phyloP scores from a whole-genome alignment of 2,113 vertebrate species.

The Hippopotamus amphibius region DNA sequence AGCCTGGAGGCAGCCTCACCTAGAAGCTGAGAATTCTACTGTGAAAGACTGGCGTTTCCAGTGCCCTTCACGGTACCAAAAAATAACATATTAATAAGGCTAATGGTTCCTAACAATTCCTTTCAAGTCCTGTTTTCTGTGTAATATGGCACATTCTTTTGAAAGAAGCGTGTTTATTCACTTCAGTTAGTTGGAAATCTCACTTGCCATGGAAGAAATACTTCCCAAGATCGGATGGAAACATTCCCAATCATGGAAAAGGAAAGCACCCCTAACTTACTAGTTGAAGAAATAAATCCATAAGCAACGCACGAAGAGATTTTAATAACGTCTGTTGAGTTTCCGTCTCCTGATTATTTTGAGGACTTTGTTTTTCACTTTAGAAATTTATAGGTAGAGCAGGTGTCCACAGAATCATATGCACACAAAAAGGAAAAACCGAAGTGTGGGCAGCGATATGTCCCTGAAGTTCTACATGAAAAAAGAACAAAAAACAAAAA shows the following conservation, averaged over 20 bases:
- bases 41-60: background rate
- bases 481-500: background rate
- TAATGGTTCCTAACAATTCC: slow-evolving; percentile 40
- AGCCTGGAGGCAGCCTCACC: slow-evolving; percentile 69
- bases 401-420: background rate
- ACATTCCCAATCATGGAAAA: background rate
- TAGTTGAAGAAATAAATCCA: background rate
- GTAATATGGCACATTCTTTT: slow-evolving; percentile 60
- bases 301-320: background rate
- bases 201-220: background rate
- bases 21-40: slow-evolving; percentile 50
- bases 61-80: slow-evolving; percentile 63
- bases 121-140: slow-evolving; percentile 63
- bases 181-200: slow-evolving; percentile 50
- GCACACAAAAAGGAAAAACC: background rate
- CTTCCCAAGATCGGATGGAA: background rate
- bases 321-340: background rate
- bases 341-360: slow-evolving; percentile 42
- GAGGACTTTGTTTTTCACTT: background rate
- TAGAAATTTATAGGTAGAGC: background rate
- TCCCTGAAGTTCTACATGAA: slow-evolving; percentile 22
- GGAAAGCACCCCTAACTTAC: background rate
- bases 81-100: slow-evolving; percentile 63
- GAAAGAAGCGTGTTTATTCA: slow-evolving; percentile 51
- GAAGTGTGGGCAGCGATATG: background rate